phyloP scores from a whole-genome alignment of 2,888 invertebrate genomes.

The Euproctis similis region DNA sequence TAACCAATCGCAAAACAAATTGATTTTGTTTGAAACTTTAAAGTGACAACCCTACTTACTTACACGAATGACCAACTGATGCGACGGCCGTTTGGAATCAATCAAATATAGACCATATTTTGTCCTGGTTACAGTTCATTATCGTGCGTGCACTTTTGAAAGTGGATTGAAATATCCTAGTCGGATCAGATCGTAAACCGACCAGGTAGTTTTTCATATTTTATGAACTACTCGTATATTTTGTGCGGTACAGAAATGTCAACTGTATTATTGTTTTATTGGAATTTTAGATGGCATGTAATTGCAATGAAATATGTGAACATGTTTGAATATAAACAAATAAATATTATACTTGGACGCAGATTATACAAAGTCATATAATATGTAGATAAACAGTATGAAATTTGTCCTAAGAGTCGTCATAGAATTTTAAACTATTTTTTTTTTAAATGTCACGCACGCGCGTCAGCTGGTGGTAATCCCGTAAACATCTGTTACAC shows the following conservation, averaged over 20 bases:
- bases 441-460: too few relatives aligned
- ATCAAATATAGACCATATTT: conserved; percentile 32
- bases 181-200: conserved; percentile 34
- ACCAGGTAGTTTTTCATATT: conserved; percentile 40
- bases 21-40: conserved; percentile 8
- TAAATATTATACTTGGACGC: too few relatives aligned
- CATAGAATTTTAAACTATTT: too few relatives aligned
- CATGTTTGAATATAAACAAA: too few relatives aligned
- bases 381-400: too few relatives aligned
- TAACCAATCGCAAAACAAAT: conserved; percentile 1
- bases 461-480: too few relatives aligned
- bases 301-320: too few relatives aligned
- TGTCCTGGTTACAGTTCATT: conserved; percentile 29
- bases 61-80: conserved; percentile 28
- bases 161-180: conserved; percentile 38
- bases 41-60: conserved; percentile 19
- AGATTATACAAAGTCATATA: too few relatives aligned
- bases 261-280: conserved; percentile 16
- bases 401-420: too few relatives aligned
- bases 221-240: conserved; percentile 28
- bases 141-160: conserved; percentile 21
- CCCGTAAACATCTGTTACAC: too few relatives aligned
- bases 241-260: conserved; percentile 20
- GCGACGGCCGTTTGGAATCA: conserved; percentile 24
- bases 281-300: too few relatives aligned